phyloP scores from a whole-genome alignment of 2,113 vertebrate species.

The Centropus unirufus region DNA sequence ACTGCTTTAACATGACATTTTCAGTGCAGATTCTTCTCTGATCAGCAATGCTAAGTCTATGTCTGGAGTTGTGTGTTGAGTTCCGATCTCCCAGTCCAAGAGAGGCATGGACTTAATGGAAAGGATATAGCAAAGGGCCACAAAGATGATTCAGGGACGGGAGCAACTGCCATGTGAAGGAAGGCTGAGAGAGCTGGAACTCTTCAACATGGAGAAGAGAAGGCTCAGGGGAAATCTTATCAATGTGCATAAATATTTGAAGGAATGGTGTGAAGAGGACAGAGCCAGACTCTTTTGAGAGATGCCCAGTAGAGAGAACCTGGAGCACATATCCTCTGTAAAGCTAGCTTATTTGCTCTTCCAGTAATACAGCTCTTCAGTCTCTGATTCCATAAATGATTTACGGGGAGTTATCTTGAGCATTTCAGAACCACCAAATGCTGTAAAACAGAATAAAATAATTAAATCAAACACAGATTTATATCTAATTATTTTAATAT shows the following conservation, averaged over 20 bases:
- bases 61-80: accelerated
- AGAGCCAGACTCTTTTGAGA: not conserved
- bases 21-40: not conserved
- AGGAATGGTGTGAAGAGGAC: not conserved
- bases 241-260: not conserved
- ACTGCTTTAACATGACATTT: accelerated
- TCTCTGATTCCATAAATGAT: not conserved
- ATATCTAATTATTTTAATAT: not conserved
- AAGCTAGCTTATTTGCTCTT: not conserved
- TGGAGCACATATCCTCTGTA: not conserved
- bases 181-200: not conserved
- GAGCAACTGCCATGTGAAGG: not conserved
- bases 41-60: not conserved
- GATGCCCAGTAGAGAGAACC: not conserved
- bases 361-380: not conserved
- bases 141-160: not conserved
- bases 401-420: not conserved
- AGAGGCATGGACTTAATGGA: not conserved
- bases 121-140: not conserved
- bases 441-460: no score
- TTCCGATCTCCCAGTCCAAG: not conserved
- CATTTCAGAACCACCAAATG: not conserved
- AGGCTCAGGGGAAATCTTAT: not conserved
- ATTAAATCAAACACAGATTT: not conserved
- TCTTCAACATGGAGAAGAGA: not conserved